These are phyloP conservation scores for Pardosa pseudoannulata DNA, from an alignment of 2,888 invertebrate species.

Conservation along the genomic window DNA sequence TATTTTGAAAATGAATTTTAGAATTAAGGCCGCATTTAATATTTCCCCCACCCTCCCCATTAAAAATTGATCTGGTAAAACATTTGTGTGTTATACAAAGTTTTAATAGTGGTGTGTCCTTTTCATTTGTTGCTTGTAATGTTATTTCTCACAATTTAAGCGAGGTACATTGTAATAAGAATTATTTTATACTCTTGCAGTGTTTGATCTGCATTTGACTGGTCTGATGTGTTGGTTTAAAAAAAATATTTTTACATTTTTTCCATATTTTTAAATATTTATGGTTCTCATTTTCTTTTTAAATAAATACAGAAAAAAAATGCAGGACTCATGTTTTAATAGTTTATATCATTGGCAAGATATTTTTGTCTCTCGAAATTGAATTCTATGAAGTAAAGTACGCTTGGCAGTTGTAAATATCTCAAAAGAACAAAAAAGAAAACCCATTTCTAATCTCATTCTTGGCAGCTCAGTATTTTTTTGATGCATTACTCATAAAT, in stretches of 20 bases:
- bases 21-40: background rate
- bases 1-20: background rate
- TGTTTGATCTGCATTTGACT: background rate
- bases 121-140: background rate
- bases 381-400: background rate
- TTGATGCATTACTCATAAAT: too few relatives aligned
- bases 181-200: background rate
- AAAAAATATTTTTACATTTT: background rate
- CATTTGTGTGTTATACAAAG: background rate
- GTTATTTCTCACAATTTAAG: background rate
- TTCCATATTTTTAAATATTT: background rate
- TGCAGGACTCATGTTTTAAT: background rate
- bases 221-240: background rate
- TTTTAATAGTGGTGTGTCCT: background rate
- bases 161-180: background rate
- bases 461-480: conserved; percentile 3
- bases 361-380: too few relatives aligned
- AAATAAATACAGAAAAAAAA: background rate
- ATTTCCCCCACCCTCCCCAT: too few relatives aligned
- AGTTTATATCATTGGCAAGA: too few relatives aligned
- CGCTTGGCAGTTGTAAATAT: background rate
- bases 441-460: background rate
- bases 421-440: background rate
- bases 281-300: background rate
- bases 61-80: background rate